Evolutionary conservation across 2,113 vertebrate species (phyloP).

Genomic region (Phrynosoma platyrhinos): DNA sequence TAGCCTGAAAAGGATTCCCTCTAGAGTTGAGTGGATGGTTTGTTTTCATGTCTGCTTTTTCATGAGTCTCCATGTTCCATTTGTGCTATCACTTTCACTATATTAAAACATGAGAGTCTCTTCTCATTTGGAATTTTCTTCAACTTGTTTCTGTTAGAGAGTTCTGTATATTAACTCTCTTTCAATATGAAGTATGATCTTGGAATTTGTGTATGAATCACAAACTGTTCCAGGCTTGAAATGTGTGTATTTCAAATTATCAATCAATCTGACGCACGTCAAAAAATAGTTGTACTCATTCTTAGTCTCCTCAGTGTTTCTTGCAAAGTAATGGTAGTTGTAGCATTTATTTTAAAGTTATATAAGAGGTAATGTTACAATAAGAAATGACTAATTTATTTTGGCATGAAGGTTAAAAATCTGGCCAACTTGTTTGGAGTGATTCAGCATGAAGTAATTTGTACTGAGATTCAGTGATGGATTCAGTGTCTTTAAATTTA

Average conservation of each 20-base stretch:
- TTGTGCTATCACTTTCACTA: not conserved
- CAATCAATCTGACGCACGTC: slow-evolving; percentile 27
- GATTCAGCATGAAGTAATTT: slow-evolving; percentile 8
- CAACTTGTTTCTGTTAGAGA: not conserved
- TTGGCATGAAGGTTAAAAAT: slow-evolving; percentile 2
- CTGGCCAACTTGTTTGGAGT: slow-evolving; percentile 15
- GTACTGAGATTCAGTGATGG: not conserved
- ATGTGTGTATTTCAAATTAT: slow-evolving; percentile 35
- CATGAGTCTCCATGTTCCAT: not conserved
- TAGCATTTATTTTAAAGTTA: slow-evolving; percentile 36
- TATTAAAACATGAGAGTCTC: not conserved
- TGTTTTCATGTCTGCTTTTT: slow-evolving; percentile 40
- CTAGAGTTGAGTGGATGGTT: slow-evolving; percentile 20
- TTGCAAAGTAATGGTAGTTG: slow-evolving; percentile 40
- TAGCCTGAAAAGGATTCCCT: not conserved
- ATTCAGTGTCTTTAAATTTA: not conserved
- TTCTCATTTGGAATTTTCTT: not conserved
- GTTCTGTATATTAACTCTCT: not conserved
- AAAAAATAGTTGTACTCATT: slow-evolving; percentile 24
- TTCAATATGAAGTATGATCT: slow-evolving; percentile 27
- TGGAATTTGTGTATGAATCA: slow-evolving; percentile 1
- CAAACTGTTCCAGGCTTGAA: slow-evolving; percentile 41
- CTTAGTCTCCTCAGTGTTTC: slow-evolving; percentile 22
- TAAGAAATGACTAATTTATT: slow-evolving; percentile 9
- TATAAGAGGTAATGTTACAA: slow-evolving; percentile 37